These are phyloP conservation scores for Psittacula cyanocephala DNA, from an alignment of 2,113 vertebrate genomes.

Conservation along the genomic window DNA sequence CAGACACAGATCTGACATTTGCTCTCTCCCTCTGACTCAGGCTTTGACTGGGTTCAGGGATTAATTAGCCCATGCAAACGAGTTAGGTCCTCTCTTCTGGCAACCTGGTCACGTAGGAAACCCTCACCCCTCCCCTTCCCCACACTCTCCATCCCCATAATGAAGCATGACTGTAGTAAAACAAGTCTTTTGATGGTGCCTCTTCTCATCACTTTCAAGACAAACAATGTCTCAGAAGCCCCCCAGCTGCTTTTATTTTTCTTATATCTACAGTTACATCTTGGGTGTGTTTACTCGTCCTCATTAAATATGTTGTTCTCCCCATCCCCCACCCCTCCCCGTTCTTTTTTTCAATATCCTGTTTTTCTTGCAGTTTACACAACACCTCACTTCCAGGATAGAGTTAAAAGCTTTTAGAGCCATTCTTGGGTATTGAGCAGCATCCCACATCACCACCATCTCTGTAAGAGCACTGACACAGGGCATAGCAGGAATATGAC, in stretches of 20 bases:
- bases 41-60: conserved; percentile 53
- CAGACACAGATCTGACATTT: conserved; percentile 51
- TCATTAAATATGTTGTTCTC: conserved; percentile 58
- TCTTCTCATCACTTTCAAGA: conserved; percentile 74
- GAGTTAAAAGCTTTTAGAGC: conserved; percentile 26
- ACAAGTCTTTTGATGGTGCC: conserved; percentile 74
- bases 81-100: conserved; percentile 53
- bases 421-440: not conserved
- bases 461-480: not conserved
- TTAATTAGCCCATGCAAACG: conserved; percentile 49
- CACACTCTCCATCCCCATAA: conserved; percentile 63
- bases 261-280: conserved; percentile 77
- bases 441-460: not conserved
- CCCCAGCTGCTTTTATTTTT: conserved; percentile 77
- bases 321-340: accelerated
- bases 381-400: conserved; percentile 26
- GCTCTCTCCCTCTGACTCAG: conserved; percentile 18
- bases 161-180: conserved; percentile 81
- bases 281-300: conserved; percentile 62
- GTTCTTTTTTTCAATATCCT: not conserved
- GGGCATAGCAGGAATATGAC: not conserved
- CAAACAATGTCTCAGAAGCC: conserved; percentile 71
- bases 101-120: conserved; percentile 58
- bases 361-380: conserved; percentile 42
- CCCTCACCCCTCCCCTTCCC: conserved; percentile 25